These are phyloP conservation scores for Ochropleura plecta DNA, from an alignment of 2,888 invertebrate genomes.

Conservation along the genomic window DNA sequence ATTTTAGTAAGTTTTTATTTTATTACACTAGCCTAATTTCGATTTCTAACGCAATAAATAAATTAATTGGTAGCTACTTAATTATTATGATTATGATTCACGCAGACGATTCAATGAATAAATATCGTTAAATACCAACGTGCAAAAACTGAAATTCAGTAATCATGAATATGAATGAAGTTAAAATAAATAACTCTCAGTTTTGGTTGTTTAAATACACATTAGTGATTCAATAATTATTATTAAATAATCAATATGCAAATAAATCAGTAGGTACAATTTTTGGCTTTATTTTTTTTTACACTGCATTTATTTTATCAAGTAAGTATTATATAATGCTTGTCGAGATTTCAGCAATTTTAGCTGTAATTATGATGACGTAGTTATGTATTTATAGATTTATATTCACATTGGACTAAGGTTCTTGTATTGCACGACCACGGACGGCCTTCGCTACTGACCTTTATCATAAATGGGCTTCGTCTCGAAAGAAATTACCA, in stretches of 20 bases:
- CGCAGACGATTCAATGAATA: conserved; percentile 13
- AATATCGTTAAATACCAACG: neutral
- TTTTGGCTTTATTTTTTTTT: conserved; percentile 11
- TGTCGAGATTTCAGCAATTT: neutral
- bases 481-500: conserved; percentile 16
- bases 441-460: conserved; percentile 15
- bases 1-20: conserved; percentile 11
- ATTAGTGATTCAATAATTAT: conserved; percentile 25
- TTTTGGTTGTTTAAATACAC: conserved; percentile 16
- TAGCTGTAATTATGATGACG: neutral
- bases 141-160: conserved; percentile 14
- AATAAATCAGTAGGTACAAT: conserved; percentile 7
- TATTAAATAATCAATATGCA: conserved; percentile 15
- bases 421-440: neutral
- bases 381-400: neutral
- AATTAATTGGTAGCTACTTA: neutral
- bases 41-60: conserved; percentile 9
- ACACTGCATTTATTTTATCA: neutral
- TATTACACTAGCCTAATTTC: neutral
- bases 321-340: too few species aligned
- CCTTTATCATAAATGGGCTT: neutral
- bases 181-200: conserved; percentile 30
- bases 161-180: conserved; percentile 34
- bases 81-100: conserved; percentile 4
- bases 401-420: conserved; percentile 1